A percentile compares a stretch with the other conserved stretches of the same genome.
phyloP scores from a whole-genome alignment of 92 coral and sea anemone species.

The Micromussa lordhowensis region DNA sequence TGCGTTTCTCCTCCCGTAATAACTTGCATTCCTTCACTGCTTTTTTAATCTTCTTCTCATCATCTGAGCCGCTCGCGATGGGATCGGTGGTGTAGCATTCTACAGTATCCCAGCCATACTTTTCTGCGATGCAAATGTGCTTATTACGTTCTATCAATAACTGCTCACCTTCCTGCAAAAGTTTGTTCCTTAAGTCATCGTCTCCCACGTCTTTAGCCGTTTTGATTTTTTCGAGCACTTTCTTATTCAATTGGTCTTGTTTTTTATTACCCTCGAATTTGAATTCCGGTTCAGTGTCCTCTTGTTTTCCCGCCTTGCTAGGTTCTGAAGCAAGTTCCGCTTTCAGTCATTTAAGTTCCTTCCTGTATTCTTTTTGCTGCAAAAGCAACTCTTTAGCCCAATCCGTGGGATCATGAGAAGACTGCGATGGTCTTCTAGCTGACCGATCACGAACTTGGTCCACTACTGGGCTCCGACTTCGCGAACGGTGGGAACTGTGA shows the following conservation, averaged over 20 bases:
- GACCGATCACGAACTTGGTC: constrained; percentile 4
- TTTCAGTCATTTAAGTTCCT: constrained; percentile 47
- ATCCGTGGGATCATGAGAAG: too few species aligned
- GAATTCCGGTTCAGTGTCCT: constrained; percentile 24
- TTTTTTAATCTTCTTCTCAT: too few species aligned
- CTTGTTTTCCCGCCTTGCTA: not conserved
- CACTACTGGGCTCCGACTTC: constrained; percentile 21
- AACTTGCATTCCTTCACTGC: too few species aligned
- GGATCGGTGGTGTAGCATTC: too few species aligned
- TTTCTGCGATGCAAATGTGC: too few species aligned
- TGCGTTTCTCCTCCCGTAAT: too few species aligned
- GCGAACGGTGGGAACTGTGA: constrained; percentile 17
- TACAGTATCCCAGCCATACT: too few species aligned
- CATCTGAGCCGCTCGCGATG: too few species aligned
- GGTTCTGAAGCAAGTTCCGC: constrained; percentile 33
- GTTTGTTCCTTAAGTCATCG: constrained; percentile 4
- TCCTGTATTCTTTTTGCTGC: not conserved
- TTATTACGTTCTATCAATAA: constrained; percentile 57
- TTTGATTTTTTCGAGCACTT: constrained; percentile 29
- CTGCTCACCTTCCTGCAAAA: constrained; percentile 52
- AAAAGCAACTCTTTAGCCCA: too few species aligned
- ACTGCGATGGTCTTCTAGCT: constrained; percentile 7
- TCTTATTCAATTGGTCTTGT: constrained; percentile 44
- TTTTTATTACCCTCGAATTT: constrained; percentile 55
- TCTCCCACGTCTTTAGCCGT: constrained; percentile 39